Evolutionary conservation across 2,888 invertebrate genomes (phyloP), one percentile per base, ranked within the genome.

Genomic region (Monopis laevigella): DNA sequence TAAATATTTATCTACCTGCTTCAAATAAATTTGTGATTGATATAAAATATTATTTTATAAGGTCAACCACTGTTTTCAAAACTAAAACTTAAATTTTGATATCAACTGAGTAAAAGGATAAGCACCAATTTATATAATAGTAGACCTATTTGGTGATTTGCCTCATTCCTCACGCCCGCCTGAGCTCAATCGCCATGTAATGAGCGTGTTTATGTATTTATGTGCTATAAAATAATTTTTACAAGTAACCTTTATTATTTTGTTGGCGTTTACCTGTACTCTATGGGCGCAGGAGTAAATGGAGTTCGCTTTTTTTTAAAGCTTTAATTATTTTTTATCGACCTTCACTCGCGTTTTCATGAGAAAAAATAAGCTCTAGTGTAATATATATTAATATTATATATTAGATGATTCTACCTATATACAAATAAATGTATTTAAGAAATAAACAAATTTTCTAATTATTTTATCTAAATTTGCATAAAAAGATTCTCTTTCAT

Each of bases 121-220:
- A 36, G 36, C 36, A 36, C 21, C 36, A 36, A 36, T 36, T 36
- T 21, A 36, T 21, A 36, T 36, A 28, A 39, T 39, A 28, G 39
- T 39, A 19, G 27, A 39, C 39, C 39, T 39, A 39, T 39, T 36
- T 39, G 39, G 39, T 28, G 39, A 39, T 39, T 16, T 28, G 28
- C 27, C n/a, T n/a, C n/a, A n/a, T n/a, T n/a, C 28, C 39, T 39
- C 28, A 27, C 28, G 28, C 27, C 39, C 19, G 39, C 39, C 28
- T 19, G 39, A 8, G 38, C 34, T 32, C 39, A 32, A 43, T 43
- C 32, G 39, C 32, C 26, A 16, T 34, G 43, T 43, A 43, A 43
- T 43, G 43, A 43, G 39, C 43, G 34, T 43, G 43, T 43, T 43
- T 43, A 43, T 43, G 43, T 43, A 39, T 39, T 43, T 43, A 43